Base-by-base conservation (phyloP, 1,140 invertebrate genomes). In the Macrosteles quadrilineatus region DNA sequence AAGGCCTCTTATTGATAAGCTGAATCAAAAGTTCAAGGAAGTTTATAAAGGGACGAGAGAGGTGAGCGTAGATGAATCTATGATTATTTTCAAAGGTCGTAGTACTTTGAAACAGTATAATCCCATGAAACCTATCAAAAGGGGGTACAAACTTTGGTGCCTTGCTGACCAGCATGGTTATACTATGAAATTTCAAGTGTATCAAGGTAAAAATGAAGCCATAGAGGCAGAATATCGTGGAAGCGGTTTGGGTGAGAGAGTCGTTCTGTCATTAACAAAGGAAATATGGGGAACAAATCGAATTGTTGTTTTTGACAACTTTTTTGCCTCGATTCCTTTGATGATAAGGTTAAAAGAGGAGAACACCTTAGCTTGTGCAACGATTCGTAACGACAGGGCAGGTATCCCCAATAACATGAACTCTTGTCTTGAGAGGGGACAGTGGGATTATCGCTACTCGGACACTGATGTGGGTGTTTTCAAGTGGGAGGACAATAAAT, bases 191-290 rank as follows among this genome's bases (percentile, higher is more conserved):
- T 74, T 73, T 72, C 27, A 68, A 30, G 59, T 73, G 12, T 73
- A 74, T 40, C 55, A 68, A 59, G 73, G 72, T 19, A 74, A 72
- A 68, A 67, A 71, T 69, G 69, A 73, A 21, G 50, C 14, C 9
- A 19, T 68, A 25, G 55, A 50, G 30, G 53, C 14, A 32, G 47
- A 68, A 23, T 57, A 27, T 30, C 27, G 47, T 70, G 12, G 67
- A 55, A 64, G n/a, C n/a, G n/a, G n/a, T n/a, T n/a, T n/a, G n/a
- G n/a, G n/a, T n/a, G n/a, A n/a, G n/a, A n/a, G n/a, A 62, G 65
- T 72, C 17, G 68, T 73, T 45, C 19, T 72, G 19, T 29, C 43
- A 9, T 30, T 73, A 23, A 70, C 69, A 29, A 64, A 70, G 67
- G 14, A 45, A 27, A 47, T 70, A 17, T 70, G 50, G 30, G 64